A percentile compares a stretch with the other conserved stretches of the same genome.
phyloP scores from a whole-genome alignment of 2,797 vertebrate species.

The Varecia variegata region DNA sequence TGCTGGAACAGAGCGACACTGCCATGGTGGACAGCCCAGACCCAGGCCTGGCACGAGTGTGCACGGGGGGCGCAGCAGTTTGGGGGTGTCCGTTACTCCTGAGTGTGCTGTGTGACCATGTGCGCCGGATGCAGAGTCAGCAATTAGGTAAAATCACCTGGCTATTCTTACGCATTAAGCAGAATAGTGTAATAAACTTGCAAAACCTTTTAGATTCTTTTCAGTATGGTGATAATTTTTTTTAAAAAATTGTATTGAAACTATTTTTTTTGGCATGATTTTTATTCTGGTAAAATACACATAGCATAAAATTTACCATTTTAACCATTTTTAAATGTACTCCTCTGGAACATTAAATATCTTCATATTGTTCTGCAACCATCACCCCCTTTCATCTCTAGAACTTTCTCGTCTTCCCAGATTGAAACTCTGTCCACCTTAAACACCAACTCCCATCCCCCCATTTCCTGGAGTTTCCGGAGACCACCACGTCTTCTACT shows the following conservation, averaged over 20 bases:
- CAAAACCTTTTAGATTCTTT: neutral
- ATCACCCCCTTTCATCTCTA: too few species aligned
- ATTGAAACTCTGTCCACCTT: neutral
- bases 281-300: neutral
- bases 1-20: accelerated
- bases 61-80: too few species aligned
- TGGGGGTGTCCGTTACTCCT: neutral
- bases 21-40: accelerated
- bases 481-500: neutral
- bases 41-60: accelerated
- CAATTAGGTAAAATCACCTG: neutral
- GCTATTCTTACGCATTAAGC: neutral
- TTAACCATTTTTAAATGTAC: neutral
- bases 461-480: neutral
- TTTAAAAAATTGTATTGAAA: neutral
- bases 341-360: neutral
- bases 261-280: neutral
- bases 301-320: neutral
- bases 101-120: neutral
- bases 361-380: too few species aligned
- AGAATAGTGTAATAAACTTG: neutral
- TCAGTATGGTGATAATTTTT: neutral
- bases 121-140: neutral
- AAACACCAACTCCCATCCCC: neutral
- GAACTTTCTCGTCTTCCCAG: neutral